phyloP scores from a whole-genome alignment of 2,113 vertebrate genomes.

The Rhagologus leucostigma region DNA sequence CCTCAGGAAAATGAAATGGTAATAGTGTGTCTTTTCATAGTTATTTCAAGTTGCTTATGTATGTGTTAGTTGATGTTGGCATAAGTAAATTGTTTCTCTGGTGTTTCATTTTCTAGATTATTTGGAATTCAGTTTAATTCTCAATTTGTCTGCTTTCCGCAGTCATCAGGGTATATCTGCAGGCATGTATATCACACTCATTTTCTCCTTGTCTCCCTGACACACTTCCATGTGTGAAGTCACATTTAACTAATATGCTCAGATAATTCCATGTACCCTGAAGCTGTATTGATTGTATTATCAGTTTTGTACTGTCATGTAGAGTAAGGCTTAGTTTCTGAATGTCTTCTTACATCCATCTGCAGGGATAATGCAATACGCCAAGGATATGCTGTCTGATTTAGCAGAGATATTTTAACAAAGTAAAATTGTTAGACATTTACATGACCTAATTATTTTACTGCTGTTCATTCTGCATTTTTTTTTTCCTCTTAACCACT shows the following conservation, averaged over 20 bases:
- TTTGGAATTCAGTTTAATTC: constrained; percentile 23
- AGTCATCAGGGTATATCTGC: neutral
- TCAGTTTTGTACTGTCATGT: neutral
- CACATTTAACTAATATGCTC: constrained; percentile 2
- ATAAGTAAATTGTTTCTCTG: constrained; percentile 53
- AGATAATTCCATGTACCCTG: neutral
- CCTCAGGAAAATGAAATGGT: constrained; percentile 36
- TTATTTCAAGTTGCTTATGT: neutral
- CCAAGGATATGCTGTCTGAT: neutral
- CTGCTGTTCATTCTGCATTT: neutral
- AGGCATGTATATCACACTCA: neutral
- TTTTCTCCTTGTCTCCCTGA: neutral
- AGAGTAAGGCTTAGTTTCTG: neutral
- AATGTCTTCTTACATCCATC: neutral
- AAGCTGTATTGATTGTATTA: neutral
- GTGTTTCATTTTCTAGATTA: neutral
- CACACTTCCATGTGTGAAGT: neutral
- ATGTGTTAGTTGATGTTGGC: constrained; percentile 4
- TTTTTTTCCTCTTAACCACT: neutral
- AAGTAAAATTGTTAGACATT: neutral
- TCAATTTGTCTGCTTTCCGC: neutral
- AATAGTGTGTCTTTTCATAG: constrained; percentile 22
- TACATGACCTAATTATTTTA: neutral
- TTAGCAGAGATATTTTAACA: neutral
- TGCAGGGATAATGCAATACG: neutral